Conservation (phyloP, 2,888 invertebrate species). For the Seladonia tumulorum region DNA sequence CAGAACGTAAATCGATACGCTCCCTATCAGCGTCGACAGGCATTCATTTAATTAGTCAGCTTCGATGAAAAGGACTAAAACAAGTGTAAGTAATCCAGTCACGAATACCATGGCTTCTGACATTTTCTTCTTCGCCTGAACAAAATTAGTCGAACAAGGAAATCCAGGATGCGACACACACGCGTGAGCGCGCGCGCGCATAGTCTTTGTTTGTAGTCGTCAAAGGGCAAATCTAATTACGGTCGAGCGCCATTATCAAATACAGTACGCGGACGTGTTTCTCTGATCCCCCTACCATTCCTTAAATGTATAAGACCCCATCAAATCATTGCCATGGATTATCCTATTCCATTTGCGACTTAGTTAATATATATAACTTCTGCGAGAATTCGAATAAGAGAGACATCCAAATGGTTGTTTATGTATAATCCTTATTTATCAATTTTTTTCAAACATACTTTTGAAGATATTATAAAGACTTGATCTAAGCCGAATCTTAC, state of each 20-base stretch:
- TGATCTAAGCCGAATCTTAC: no score
- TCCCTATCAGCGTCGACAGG: slow-evolving; percentile 13
- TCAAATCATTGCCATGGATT: no score
- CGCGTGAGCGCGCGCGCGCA: no score
- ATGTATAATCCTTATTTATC: no score
- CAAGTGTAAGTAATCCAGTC: slow-evolving; percentile 24
- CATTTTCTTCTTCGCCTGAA: not conserved
- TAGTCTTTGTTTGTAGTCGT: not conserved
- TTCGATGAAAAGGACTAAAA: not conserved
- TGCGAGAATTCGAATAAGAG: no score
- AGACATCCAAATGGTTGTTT: no score
- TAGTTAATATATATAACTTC: no score
- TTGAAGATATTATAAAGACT: no score
- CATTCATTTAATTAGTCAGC: slow-evolving; percentile 38
- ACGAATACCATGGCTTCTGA: not conserved
- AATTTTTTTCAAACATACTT: no score
- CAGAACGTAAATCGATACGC: slow-evolving; percentile 44
- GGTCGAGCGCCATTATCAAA: not conserved
- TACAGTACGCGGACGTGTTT: not conserved
- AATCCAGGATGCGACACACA: not conserved
- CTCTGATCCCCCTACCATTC: no score
- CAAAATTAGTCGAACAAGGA: not conserved
- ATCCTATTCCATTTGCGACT: no score
- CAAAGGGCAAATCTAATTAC: not conserved
- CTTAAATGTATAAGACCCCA: no score